Conservation (phyloP, 2,888 invertebrate genomes). For the Perizoma affinitatum region DNA sequence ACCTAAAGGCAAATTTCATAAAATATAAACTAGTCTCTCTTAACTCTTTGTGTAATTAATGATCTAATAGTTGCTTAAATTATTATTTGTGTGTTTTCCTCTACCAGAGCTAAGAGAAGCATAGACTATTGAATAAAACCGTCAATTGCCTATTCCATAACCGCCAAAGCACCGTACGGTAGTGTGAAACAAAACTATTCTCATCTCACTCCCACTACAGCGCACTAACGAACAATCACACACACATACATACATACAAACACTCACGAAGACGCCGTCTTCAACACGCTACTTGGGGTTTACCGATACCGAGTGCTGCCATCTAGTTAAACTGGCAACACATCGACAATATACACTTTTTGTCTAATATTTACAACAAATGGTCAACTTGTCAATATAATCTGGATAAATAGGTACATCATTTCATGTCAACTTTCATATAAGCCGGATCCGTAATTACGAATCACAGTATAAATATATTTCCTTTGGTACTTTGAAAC, state of each 20-base stretch:
- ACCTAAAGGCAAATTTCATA: too few species aligned
- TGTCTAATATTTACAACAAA: constrained; percentile 43
- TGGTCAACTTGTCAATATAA: constrained; percentile 30
- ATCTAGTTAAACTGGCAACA: constrained; percentile 28
- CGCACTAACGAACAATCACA: constrained; percentile 27
- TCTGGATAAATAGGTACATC: constrained; percentile 24
- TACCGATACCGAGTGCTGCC: constrained; percentile 48
- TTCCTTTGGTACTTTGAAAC: constrained; percentile 10
- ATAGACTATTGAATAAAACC: constrained; percentile 8
- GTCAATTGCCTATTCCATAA: constrained; percentile 8
- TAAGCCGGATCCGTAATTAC: constrained; percentile 20
- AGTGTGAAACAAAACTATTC: constrained; percentile 15
- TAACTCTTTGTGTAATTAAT: too few species aligned
- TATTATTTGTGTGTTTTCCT: background rate
- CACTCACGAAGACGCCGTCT: constrained; percentile 24
- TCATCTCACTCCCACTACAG: constrained; percentile 19
- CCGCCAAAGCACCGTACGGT: constrained; percentile 17
- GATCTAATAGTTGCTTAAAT: too few species aligned
- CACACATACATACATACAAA: constrained; percentile 38
- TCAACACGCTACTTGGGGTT: constrained; percentile 66
- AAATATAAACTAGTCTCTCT: too few species aligned
- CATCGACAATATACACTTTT: constrained; percentile 18
- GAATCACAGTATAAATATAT: constrained; percentile 26
- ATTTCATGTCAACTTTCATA: constrained; percentile 21
- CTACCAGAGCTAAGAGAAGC: constrained; percentile 20